phyloP scores from a whole-genome alignment of 2,888 invertebrate genomes.

The Apeira syringaria region DNA sequence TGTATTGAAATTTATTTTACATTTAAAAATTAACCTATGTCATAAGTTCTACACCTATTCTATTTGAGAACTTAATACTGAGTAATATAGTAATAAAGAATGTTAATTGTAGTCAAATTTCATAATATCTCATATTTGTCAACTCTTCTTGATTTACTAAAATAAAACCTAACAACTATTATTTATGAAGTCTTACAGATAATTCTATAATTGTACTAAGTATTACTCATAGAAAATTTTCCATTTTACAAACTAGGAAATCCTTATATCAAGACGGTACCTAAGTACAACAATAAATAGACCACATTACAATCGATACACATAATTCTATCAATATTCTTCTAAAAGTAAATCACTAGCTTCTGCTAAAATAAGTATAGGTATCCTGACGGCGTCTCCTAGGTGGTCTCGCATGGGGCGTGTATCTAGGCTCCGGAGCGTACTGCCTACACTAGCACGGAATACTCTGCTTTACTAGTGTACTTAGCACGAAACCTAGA shows the following conservation, averaged over 20 bases:
- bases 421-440: slow-evolving; percentile 83
- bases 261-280: slow-evolving; percentile 77
- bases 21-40: slow-evolving; percentile 64
- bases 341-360: slow-evolving; percentile 65
- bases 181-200: slow-evolving; percentile 59
- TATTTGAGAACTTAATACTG: slow-evolving; percentile 82
- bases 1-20: slow-evolving; percentile 74
- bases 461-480: slow-evolving; percentile 82
- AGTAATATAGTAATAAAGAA: slow-evolving; percentile 57
- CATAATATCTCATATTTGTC: slow-evolving; percentile 60
- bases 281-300: slow-evolving; percentile 82
- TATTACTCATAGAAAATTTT: slow-evolving; percentile 40
- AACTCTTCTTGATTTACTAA: slow-evolving; percentile 39
- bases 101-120: slow-evolving; percentile 38
- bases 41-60: slow-evolving; percentile 62
- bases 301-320: slow-evolving; percentile 79
- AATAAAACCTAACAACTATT: slow-evolving; percentile 70
- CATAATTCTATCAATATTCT: slow-evolving; percentile 63
- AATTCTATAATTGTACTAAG: slow-evolving; percentile 76
- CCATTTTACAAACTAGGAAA: slow-evolving; percentile 64
- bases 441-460: slow-evolving; percentile 83
- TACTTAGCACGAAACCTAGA: slow-evolving; percentile 84
- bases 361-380: slow-evolving; percentile 70
- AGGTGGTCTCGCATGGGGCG: slow-evolving; percentile 78
- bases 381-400: slow-evolving; percentile 78